Base-by-base conservation (phyloP, 2,113 vertebrate genomes). In the Platichthys stellatus region DNA sequence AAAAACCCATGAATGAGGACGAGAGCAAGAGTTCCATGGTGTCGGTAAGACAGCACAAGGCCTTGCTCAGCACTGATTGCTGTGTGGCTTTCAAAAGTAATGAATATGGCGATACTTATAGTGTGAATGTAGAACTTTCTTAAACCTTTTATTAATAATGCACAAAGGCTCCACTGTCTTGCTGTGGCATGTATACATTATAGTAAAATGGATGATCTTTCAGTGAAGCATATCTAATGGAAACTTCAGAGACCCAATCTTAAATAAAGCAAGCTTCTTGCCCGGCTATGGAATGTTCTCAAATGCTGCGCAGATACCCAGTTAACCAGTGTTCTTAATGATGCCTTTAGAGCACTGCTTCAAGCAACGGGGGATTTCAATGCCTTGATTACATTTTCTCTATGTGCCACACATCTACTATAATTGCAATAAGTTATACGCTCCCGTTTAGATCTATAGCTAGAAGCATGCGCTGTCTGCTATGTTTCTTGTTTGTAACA, bases 41-140 rank as follows among this genome's bases (percentile, higher is more conserved):
- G 62, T 76, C 31, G 91, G 92, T 93, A 92, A 93, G 92, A 86
- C 67, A 78, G 76, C 73, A 45, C 28, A 69, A 79, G 49, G n/a
- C 80, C 45, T 82, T 86, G 78, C 66, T 79, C 18, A 71, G 79
- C 53, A 73, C 31, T 80, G 84, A 88, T 82, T 92, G 88, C 83
- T 70, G 76, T 88, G 86, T 75, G 81, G 85, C 72, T 82, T 89
- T 76, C 10, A 47, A 62, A 65, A 78, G 21, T 68, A 78, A 61
- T 75, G 49, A 45, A 35, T 26, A 40, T 74, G 61, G 71, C 69
- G 58, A 12, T 67, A 62, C 20, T 59, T 58, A 40, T 68, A 53
- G n/a, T 79, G 53, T 81, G 71, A 66, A 80, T 53, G 31, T 57
- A 51, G 24, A 63, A 40, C 5, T 67, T 71, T 12, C 65, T 57